Evolutionary conservation across 2,113 vertebrate species (phyloP).

Genomic region (Corydoras sp.): DNA sequence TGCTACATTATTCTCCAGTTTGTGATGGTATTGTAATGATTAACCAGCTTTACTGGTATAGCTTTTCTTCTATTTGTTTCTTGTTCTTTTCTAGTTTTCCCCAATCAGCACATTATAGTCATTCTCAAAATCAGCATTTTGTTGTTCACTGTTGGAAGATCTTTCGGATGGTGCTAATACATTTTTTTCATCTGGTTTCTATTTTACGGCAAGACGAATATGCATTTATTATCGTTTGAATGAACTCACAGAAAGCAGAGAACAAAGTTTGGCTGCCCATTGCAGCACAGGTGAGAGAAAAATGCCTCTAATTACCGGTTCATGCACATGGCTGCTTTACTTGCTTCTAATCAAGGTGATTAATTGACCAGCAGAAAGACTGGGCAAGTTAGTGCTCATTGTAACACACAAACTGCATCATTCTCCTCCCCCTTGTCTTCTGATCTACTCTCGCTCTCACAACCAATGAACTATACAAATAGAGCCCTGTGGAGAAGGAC

Average conservation of each 20-base stretch:
- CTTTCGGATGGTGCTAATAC: neutral
- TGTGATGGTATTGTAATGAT: neutral
- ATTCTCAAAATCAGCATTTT: neutral
- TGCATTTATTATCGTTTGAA: neutral
- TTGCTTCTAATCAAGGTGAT: conserved; percentile 46
- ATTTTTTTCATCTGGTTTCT: neutral
- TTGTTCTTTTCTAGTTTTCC: neutral
- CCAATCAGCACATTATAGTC: neutral
- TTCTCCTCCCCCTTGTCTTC: neutral
- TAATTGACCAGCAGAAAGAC: conserved; percentile 45
- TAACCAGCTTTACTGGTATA: neutral
- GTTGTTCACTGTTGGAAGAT: neutral
- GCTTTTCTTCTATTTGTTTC: neutral
- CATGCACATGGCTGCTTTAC: conserved; percentile 38
- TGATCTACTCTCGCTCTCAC: conserved; percentile 2
- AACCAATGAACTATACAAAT: conserved; percentile 49
- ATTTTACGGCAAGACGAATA: neutral
- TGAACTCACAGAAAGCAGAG: conserved; percentile 7
- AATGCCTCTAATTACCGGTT: conserved; percentile 49
- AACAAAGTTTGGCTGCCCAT: conserved; percentile 9
- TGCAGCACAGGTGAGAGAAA: conserved; percentile 48
- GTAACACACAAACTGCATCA: conserved; percentile 40
- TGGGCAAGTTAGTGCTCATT: conserved; percentile 43
- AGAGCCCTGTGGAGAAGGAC: conserved; percentile 35
- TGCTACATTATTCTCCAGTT: neutral